Evolutionary conservation across 2,888 invertebrate genomes (phyloP), one percentile per base, ranked within the genome.

Genomic region (Melieria omissa): DNA sequence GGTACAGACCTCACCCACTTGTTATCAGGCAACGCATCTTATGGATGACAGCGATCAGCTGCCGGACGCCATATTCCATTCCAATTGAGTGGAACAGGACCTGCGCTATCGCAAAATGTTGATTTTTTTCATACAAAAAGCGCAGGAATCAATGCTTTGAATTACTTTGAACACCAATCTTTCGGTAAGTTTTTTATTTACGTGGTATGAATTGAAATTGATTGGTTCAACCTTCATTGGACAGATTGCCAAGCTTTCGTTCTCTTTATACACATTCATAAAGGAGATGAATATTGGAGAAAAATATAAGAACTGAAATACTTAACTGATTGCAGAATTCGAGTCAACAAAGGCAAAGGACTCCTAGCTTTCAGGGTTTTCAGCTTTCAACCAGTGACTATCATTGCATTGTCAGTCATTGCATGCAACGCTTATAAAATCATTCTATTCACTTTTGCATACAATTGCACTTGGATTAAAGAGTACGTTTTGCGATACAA

Each of bases 21-120:
- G 80, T 57, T 78, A 77, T 73, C 71, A 75, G 45, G 80, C 77
- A 1, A 79, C 78, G 54, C 47, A 73, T 1, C 55, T 81, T 9
- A 77, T 78, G 73, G 61, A 69, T 4, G 75, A 75, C 42, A 77
- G 76, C 29, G 70, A 76, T 8, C 29, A 74, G 42, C 69, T 81
- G 1, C 78, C 78, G 0, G 77, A 75, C 5, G 78, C 79, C 12
- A 76, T 82, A 71, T 82, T 79, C 67, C 78, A 75, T 2, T 78
- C 78, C 45, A 80, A 80, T 67, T 82, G 81, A 80, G 71, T 78
- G 55, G 77, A 78, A n/a, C 80, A 81, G 65, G 67, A 76, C 65
- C 62, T 61, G 1, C 72, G 68, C 45, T 82, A 80, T 70, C 78
- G 78, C 0, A 77, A 75, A 62, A 75, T 77, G 9, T 60, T 81